phyloP scores from a whole-genome alignment of 2,797 vertebrate species.

The Mergus octosetaceus region DNA sequence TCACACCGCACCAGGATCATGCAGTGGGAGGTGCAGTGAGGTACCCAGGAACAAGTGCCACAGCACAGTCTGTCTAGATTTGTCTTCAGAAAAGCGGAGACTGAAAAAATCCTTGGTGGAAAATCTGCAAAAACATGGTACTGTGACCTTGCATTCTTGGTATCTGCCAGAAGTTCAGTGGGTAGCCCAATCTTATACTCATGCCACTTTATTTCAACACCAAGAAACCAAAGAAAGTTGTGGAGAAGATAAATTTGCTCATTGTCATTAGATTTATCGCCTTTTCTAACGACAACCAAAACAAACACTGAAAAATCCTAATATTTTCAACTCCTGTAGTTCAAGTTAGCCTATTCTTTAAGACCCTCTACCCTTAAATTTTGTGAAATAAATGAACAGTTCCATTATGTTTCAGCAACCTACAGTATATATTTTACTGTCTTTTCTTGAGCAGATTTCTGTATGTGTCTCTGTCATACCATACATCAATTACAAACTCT shows the following conservation, averaged over 20 bases:
- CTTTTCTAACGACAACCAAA: not conserved
- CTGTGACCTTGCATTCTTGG: not conserved
- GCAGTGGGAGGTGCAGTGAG: not conserved
- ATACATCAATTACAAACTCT: not conserved
- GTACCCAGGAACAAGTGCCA: not conserved
- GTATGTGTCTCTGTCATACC: not conserved
- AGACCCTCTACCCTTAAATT: not conserved
- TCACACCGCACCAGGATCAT: not conserved
- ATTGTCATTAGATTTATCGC: not conserved
- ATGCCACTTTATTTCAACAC: not conserved
- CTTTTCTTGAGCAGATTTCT: not conserved
- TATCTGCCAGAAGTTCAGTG: not conserved
- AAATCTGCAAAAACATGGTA: not conserved
- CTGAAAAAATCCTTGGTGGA: not conserved
- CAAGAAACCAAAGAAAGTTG: not conserved
- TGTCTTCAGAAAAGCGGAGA: not conserved
- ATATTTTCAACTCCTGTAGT: not conserved
- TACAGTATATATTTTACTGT: not conserved
- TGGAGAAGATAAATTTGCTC: not conserved
- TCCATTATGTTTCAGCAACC: not conserved
- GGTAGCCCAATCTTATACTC: not conserved
- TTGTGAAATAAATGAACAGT: not conserved
- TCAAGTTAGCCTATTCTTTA: not conserved
- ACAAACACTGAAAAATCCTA: not conserved
- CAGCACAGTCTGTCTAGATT: rapidly evolving